Conservation (phyloP, 2,797 vertebrate genomes). For the Myotis planiceps region DNA sequence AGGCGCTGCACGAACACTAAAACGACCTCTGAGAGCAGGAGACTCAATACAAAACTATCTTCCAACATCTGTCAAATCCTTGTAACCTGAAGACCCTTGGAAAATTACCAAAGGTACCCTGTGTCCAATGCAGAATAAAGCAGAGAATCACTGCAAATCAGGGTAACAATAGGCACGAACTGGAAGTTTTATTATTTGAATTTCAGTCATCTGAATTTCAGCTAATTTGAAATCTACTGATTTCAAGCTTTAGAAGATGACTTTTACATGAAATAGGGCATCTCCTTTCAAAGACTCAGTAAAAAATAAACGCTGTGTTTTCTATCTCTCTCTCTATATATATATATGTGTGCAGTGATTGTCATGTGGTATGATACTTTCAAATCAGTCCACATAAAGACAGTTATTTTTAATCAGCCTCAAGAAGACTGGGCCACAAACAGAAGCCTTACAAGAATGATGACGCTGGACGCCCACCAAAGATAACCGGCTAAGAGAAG, state of each 20-base stretch:
- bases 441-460: background rate
- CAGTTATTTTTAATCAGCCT: background rate
- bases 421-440: background rate
- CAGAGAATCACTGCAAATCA: constrained; percentile 10
- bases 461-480: background rate
- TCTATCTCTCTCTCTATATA: background rate
- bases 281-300: background rate
- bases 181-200: background rate
- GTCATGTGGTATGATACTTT: background rate
- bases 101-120: constrained; percentile 14
- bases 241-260: background rate
- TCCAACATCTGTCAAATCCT: background rate
- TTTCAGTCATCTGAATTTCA: background rate
- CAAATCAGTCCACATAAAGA: background rate
- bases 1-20: background rate
- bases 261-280: background rate
- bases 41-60: background rate
- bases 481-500: background rate
- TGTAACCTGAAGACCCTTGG: constrained; percentile 26
- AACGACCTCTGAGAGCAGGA: background rate
- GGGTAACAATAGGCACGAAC: background rate
- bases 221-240: background rate
- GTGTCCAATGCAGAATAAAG: constrained; percentile 20
- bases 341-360: background rate
- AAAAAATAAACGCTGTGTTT: background rate